A percentile compares a stretch with the other conserved stretches of the same genome.
Evolutionary conservation across 1,140 invertebrate species (phyloP).

Genomic region (Saccostrea cuccullata): DNA sequence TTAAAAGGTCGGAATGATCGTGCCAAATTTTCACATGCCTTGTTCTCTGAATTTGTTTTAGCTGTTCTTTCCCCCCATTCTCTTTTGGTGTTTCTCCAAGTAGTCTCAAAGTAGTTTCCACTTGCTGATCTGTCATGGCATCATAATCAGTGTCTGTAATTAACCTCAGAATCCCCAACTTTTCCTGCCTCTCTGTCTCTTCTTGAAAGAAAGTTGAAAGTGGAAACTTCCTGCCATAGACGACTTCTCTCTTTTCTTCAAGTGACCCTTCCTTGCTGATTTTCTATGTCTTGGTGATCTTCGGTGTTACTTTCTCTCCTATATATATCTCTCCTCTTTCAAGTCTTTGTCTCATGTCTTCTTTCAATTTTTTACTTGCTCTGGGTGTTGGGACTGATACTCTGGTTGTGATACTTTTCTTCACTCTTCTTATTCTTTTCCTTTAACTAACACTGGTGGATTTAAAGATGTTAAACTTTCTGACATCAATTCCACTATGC

Average conservation of each 20-base stretch:
- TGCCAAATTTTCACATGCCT: constrained; percentile 39
- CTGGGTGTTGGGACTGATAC: not conserved
- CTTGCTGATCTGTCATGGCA: too few species aligned
- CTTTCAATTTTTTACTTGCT: not conserved
- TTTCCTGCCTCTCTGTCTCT: not conserved
- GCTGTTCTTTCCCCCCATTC: too few species aligned
- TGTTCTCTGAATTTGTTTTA: constrained; percentile 11
- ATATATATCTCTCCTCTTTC: constrained; percentile 31
- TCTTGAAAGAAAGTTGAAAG: too few species aligned
- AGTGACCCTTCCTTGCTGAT: not conserved
- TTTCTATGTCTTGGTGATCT: not conserved
- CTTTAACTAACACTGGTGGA: too few species aligned
- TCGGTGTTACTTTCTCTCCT: not conserved
- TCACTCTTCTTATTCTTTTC: not conserved
- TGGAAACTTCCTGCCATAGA: too few species aligned
- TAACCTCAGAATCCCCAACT: not conserved
- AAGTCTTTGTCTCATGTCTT: not conserved
- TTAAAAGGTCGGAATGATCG: constrained; percentile 42
- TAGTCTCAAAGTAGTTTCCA: too few species aligned
- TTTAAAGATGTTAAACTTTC: not conserved
- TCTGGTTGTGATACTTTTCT: not conserved
- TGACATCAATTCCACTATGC: not conserved
- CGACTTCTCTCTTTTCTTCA: too few species aligned
- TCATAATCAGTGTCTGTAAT: not conserved
- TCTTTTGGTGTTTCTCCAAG: too few species aligned